Evolutionary conservation across 2,797 vertebrate genomes (phyloP).

Genomic region (Miopithecus talapoin): DNA sequence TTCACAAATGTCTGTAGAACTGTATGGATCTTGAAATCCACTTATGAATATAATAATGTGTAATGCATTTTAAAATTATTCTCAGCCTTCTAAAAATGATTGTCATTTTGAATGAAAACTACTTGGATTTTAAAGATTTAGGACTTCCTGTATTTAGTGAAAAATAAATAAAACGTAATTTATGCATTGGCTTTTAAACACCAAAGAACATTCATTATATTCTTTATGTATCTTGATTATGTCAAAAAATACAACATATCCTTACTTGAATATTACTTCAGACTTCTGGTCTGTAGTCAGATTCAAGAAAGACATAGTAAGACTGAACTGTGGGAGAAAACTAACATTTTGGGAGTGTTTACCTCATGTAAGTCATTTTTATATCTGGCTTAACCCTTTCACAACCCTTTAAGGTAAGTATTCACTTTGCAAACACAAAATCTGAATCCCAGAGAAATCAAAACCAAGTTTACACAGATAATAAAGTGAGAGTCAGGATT

Average conservation of each 20-base stretch:
- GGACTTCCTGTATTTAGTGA: background rate
- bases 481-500: background rate
- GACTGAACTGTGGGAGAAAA: background rate
- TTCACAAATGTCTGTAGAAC: background rate
- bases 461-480: background rate
- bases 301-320: background rate
- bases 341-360: background rate
- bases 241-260: background rate
- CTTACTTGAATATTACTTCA: background rate
- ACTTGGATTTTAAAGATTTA: slow-evolving; percentile 44
- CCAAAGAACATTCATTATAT: background rate
- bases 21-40: background rate
- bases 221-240: background rate
- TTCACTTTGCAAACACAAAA: background rate
- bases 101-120: slow-evolving; percentile 27
- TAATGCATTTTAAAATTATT: background rate
- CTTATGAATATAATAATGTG: background rate
- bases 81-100: background rate
- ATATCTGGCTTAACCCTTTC: slow-evolving; percentile 12
- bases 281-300: background rate
- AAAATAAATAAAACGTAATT: slow-evolving; percentile 39
- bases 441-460: background rate
- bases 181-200: slow-evolving; percentile 5
- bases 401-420: background rate
- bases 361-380: background rate